A percentile compares a stretch with the other conserved stretches of the same genome.
These are phyloP conservation scores for Poecilia wingei DNA, from an alignment of 2,797 vertebrate species.

Conservation along the genomic window DNA sequence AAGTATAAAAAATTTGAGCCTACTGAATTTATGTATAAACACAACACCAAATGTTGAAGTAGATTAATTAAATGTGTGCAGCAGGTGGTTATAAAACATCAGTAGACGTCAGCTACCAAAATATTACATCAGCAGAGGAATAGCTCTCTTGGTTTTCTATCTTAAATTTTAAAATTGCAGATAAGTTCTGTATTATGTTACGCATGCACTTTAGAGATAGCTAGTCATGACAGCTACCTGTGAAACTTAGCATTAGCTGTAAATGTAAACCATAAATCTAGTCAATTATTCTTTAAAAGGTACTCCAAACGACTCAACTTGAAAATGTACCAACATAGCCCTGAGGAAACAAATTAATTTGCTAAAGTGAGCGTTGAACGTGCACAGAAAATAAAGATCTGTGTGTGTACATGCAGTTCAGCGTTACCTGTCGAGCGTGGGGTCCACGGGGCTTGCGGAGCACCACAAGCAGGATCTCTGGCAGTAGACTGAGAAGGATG, in stretches of 20 bases:
- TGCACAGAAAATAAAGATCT: not conserved
- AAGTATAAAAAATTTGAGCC: not conserved
- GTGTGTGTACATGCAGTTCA: not conserved
- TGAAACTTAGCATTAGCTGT: not conserved
- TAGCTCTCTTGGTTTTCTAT: not conserved
- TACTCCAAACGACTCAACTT: not conserved
- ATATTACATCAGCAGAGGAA: not conserved
- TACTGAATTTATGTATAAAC: not conserved
- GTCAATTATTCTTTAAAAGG: not conserved
- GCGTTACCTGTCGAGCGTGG: constrained; percentile 85
- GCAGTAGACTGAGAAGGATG: constrained; percentile 93
- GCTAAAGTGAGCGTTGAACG: not conserved
- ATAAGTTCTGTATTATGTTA: not conserved
- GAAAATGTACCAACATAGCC: not conserved
- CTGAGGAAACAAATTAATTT: constrained; percentile 3
- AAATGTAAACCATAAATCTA: not conserved
- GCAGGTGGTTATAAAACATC: not conserved
- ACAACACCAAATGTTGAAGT: not conserved
- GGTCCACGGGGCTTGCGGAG: constrained; percentile 86
- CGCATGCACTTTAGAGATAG: not conserved
- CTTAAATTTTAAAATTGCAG: not conserved
- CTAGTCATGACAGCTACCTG: not conserved
- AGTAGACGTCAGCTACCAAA: not conserved
- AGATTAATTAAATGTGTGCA: not conserved
- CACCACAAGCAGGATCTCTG: constrained; percentile 90